Evolutionary conservation across 2,797 vertebrate species (phyloP).

Genomic region (Semotilus atromaculatus): DNA sequence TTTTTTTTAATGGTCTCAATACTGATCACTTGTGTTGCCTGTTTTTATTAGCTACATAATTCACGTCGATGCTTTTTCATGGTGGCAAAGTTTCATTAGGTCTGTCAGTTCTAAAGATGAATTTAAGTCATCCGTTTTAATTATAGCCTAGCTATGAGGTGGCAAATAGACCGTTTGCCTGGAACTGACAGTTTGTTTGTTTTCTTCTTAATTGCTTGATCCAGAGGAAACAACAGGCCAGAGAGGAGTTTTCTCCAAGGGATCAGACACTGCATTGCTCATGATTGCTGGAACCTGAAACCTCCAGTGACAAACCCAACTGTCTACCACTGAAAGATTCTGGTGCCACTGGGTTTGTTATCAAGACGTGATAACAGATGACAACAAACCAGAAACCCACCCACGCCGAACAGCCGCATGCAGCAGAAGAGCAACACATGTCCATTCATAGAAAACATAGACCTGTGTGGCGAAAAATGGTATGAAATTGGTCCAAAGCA

Average conservation of each 20-base stretch:
- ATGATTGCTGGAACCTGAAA: conserved; percentile 78
- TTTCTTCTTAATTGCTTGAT: conserved; percentile 53
- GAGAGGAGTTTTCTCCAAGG: conserved; percentile 56
- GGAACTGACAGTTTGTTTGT: conserved; percentile 21
- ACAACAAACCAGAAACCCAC: conserved; percentile 76
- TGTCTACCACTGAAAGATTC: conserved; percentile 77
- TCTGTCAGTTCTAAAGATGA: background rate
- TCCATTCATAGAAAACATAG: conserved; percentile 22
- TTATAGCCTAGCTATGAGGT: background rate
- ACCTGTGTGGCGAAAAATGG: background rate
- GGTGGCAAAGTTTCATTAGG: background rate
- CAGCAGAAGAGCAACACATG: conserved; percentile 33
- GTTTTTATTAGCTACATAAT: background rate
- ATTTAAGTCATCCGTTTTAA: background rate
- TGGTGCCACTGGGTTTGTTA: conserved; percentile 80
- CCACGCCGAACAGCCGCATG: conserved; percentile 66
- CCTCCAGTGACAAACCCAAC: conserved; percentile 73
- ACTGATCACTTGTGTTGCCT: too few species aligned
- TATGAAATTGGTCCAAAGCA: background rate
- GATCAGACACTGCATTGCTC: conserved; percentile 68
- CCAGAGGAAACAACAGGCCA: conserved; percentile 54
- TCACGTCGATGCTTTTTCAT: background rate
- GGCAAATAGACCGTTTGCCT: background rate
- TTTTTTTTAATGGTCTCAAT: background rate
- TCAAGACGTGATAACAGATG: conserved; percentile 82